These are phyloP conservation scores for Adrianichthys oophorus DNA, from an alignment of 2,797 vertebrate genomes.

Conservation along the genomic window DNA sequence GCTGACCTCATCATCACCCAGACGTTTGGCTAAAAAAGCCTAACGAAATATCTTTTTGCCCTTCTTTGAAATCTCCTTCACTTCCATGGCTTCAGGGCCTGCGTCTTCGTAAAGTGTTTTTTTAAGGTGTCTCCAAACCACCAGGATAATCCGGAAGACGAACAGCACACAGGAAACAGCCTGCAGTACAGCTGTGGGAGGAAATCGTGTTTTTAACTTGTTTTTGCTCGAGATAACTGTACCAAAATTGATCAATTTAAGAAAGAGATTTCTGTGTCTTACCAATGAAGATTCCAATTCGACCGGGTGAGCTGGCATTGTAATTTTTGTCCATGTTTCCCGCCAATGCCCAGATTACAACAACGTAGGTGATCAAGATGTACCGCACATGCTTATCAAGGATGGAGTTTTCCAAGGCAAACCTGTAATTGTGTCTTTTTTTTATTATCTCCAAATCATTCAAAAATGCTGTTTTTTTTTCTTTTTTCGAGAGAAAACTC, in stretches of 20 bases:
- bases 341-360: constrained; percentile 77
- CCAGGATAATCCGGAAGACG: constrained; percentile 53
- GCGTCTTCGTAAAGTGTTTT: constrained; percentile 61
- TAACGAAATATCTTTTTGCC: constrained; percentile 65
- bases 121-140: constrained; percentile 72
- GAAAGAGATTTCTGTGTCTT: constrained; percentile 16
- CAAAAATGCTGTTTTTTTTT: not conserved
- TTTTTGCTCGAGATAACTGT: not conserved
- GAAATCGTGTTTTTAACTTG: not conserved
- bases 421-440: constrained; percentile 60
- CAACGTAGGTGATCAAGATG: constrained; percentile 77
- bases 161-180: constrained; percentile 58
- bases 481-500: constrained; percentile 11
- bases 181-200: constrained; percentile 60
- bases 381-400: constrained; percentile 83
- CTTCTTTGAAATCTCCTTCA: constrained; percentile 48
- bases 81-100: constrained; percentile 39
- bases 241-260: not conserved
- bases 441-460: not conserved
- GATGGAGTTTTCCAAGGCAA: constrained; percentile 80
- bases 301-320: constrained; percentile 42
- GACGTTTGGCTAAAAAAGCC: constrained; percentile 2
- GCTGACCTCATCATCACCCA: not conserved
- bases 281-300: constrained; percentile 79
- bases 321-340: constrained; percentile 76